Percentiles rank a stretch among this genome's conserved stretches.
Evolutionary conservation across 1,140 invertebrate genomes (phyloP).

Genomic region (Chymomyza costata): DNA sequence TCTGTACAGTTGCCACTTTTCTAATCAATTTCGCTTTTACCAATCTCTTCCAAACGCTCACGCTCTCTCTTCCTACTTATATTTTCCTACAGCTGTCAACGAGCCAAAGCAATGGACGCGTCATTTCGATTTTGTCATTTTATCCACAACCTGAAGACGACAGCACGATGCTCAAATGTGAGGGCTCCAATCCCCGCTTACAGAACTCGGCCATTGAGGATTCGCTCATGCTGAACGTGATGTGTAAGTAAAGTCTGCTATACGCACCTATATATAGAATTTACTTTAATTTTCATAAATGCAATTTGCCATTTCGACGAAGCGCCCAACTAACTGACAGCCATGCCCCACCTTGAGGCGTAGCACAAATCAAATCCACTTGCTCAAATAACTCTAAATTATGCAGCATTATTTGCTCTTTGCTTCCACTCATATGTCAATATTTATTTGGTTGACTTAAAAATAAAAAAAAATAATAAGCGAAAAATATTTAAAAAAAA

Average conservation of each 20-base stretch:
- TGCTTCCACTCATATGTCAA: conserved; percentile 37
- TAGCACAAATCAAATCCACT: conserved; percentile 53
- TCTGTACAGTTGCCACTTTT: conserved; percentile 45
- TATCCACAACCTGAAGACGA: conserved; percentile 89
- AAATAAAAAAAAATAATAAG: too few relatives aligned
- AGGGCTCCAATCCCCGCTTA: conserved; percentile 87
- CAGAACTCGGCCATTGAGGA: conserved; percentile 85
- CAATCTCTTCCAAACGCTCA: conserved; percentile 2
- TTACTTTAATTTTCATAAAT: conserved; percentile 51
- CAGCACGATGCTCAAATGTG: conserved; percentile 87
- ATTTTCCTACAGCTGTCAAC: conserved; percentile 79
- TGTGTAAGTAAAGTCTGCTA: conserved; percentile 86
- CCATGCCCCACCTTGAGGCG: background rate
- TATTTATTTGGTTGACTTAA: conserved; percentile 51
- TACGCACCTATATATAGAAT: conserved; percentile 12
- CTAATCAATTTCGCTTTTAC: conserved; percentile 58
- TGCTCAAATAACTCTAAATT: conserved; percentile 63
- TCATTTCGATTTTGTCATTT: conserved; percentile 86
- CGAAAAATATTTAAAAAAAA: too few relatives aligned
- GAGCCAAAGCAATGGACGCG: conserved; percentile 81
- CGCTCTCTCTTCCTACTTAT: background rate
- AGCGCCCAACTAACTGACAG: too few relatives aligned
- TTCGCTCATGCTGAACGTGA: conserved; percentile 87
- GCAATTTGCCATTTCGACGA: conserved; percentile 1
- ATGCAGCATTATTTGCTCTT: conserved; percentile 48